Evolutionary conservation across 2,888 invertebrate species (phyloP).

Genomic region (Lasioglossum pauxillum): DNA sequence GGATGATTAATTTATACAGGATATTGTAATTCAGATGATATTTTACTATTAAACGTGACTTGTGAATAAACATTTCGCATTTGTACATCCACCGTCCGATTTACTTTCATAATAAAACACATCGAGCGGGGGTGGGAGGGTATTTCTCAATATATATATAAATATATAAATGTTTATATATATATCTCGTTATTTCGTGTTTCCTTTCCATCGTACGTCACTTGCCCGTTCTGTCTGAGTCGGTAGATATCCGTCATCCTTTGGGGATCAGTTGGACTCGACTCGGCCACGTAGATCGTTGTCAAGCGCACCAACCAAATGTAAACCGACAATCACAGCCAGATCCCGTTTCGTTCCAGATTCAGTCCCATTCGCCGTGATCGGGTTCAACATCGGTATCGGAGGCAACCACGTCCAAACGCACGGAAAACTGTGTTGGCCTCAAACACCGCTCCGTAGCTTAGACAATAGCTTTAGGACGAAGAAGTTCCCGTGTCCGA

Average conservation of each 20-base stretch:
- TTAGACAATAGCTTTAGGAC: slow-evolving; percentile 30
- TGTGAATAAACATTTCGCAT: slow-evolving; percentile 5
- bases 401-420: slow-evolving; percentile 26
- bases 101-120: background rate
- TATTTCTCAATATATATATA: background rate
- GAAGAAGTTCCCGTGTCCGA: slow-evolving; percentile 61
- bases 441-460: slow-evolving; percentile 28
- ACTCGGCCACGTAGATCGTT: slow-evolving; percentile 26
- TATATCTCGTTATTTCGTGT: background rate
- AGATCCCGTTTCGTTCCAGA: slow-evolving; percentile 56
- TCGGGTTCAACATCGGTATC: slow-evolving; percentile 50
- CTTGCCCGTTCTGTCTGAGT: background rate
- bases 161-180: background rate
- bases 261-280: slow-evolving; percentile 25
- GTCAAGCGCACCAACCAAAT: background rate
- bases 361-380: slow-evolving; percentile 41
- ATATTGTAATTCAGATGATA: slow-evolving; percentile 7
- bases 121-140: background rate
- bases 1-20: no score
- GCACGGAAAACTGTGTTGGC: slow-evolving; percentile 23
- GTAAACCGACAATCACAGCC: slow-evolving; percentile 41
- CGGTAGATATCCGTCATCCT: background rate
- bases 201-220: background rate
- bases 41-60: slow-evolving; percentile 7
- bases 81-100: background rate